Conservation (phyloP, 2,797 vertebrate species). For the Sciurus vulgaris region DNA sequence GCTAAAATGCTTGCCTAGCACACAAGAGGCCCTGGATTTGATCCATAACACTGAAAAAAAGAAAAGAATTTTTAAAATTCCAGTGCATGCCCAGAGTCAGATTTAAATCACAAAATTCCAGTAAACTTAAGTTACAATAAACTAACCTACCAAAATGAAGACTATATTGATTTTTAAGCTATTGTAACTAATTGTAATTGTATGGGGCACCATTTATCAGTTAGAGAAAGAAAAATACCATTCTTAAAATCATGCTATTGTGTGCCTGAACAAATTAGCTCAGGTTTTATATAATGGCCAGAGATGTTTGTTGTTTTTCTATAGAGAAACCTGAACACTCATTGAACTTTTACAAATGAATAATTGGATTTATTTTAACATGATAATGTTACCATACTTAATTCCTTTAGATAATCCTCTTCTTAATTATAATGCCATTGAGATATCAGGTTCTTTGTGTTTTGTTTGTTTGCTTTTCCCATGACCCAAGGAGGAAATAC, state of each 20-base stretch:
- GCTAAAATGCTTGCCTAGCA: not conserved
- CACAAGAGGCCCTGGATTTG: not conserved
- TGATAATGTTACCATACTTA: conserved; percentile 75
- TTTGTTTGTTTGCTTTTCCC: conserved; percentile 81
- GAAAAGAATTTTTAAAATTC: not conserved
- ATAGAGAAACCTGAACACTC: conserved; percentile 66
- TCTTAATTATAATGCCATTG: conserved; percentile 47
- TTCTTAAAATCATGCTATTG: conserved; percentile 14
- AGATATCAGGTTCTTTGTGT: conserved; percentile 70
- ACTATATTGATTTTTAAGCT: conserved; percentile 16
- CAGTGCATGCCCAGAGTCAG: not conserved
- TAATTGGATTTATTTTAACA: conserved; percentile 72
- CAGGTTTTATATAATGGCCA: conserved; percentile 42
- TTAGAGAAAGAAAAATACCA: not conserved
- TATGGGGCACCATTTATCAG: not conserved
- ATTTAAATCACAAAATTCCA: conserved; percentile 34
- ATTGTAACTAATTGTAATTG: conserved; percentile 51
- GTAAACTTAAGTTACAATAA: conserved; percentile 55
- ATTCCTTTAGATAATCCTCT: conserved; percentile 65
- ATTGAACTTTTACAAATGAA: conserved; percentile 56
- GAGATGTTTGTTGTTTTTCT: conserved; percentile 62
- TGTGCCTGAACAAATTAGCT: conserved; percentile 48
- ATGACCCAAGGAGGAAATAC: conserved; percentile 67
- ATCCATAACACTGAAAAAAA: not conserved
- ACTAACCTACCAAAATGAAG: conserved; percentile 28